Evolutionary conservation across 2,113 vertebrate genomes (phyloP).

Genomic region (zebrafish (Danio rerio)): DNA sequence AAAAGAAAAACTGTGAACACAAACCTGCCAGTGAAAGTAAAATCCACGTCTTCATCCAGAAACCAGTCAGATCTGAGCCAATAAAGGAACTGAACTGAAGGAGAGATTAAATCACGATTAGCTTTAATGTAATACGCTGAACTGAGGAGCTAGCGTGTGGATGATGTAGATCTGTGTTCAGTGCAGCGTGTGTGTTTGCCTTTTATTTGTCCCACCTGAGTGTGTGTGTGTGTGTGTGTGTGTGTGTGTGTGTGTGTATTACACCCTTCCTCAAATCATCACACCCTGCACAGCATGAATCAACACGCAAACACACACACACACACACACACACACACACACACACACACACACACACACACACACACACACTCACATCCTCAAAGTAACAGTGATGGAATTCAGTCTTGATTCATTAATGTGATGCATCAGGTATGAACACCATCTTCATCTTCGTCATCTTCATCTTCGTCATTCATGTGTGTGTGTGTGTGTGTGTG

Average conservation of each 20-base stretch:
- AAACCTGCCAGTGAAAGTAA: conserved; percentile 72
- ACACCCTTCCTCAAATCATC: conserved; percentile 49
- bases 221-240: conserved; percentile 82
- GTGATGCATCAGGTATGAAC: not conserved
- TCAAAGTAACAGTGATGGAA: conserved; percentile 14
- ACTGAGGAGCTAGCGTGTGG: conserved; percentile 44
- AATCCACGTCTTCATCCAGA: conserved; percentile 62
- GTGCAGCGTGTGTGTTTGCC: not conserved
- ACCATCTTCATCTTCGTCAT: not conserved
- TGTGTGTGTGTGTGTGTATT: conserved; percentile 68
- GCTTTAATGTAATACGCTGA: fast-evolving
- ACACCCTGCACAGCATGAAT: conserved; percentile 63
- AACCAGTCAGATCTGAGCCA: not conserved
- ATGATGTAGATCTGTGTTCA: not conserved
- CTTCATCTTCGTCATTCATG: too few relatives aligned
- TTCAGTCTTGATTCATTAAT: not conserved
- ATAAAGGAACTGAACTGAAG: not conserved
- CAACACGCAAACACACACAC: conserved; percentile 54
- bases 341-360: conserved; percentile 44
- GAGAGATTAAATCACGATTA: not conserved
- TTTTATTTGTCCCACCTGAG: conserved; percentile 78
- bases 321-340: conserved; percentile 34
- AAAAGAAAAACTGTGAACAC: not conserved
- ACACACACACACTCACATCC: conserved; percentile 32
- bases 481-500: too few relatives aligned